Evolutionary conservation across 2,113 vertebrate genomes (phyloP).

Genomic region (Myiozetetes cayanensis): DNA sequence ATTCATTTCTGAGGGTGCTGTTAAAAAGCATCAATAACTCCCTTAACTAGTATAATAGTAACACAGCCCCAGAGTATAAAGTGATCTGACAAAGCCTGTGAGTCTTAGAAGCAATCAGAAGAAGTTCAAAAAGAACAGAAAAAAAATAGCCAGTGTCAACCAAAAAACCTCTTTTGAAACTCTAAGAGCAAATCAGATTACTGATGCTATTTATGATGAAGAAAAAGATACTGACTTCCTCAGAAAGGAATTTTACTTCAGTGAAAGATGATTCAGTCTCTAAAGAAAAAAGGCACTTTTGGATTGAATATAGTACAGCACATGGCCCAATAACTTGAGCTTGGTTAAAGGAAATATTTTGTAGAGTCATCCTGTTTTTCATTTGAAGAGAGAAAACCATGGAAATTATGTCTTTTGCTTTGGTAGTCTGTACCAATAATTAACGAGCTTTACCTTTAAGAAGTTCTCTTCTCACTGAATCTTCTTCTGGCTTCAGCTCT

Average conservation of each 20-base stretch:
- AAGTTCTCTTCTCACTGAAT: neutral
- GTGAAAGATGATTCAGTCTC: neutral
- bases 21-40: neutral
- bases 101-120: neutral
- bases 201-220: neutral
- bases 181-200: neutral
- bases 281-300: neutral
- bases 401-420: neutral
- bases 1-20: neutral
- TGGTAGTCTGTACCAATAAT: neutral
- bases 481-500: neutral
- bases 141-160: neutral
- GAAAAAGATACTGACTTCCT: neutral
- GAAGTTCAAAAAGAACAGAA: neutral
- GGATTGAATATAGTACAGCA: neutral
- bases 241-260: neutral
- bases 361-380: neutral
- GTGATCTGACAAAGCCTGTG: neutral
- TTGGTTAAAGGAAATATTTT: neutral
- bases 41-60: neutral
- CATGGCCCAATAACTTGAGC: neutral
- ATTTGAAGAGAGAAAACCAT: neutral
- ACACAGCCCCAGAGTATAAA: neutral
- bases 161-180: neutral
- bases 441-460: neutral